Conservation (phyloP, 2,888 invertebrate genomes). For the Pyrochroa serraticornis region DNA sequence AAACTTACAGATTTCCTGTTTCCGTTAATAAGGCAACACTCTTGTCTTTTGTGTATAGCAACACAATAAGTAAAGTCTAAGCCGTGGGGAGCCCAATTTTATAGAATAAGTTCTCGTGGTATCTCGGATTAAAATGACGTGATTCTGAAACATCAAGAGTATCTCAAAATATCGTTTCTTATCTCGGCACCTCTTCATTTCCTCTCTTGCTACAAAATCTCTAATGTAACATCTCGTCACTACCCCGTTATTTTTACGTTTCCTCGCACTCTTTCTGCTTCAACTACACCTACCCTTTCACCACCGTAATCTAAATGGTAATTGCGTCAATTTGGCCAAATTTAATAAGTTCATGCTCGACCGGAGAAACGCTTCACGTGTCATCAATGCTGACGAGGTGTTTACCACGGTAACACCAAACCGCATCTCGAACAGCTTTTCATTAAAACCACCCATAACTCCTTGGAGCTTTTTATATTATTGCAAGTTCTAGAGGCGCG, state of each 20-base stretch:
- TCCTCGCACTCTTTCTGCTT: neutral
- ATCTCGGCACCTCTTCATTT: no score
- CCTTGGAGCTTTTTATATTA: neutral
- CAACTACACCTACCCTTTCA: slow-evolving; percentile 1
- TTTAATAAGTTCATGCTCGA: slow-evolving; percentile 6
- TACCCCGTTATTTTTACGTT: slow-evolving; percentile 5
- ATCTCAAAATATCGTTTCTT: no score
- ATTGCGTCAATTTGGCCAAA: slow-evolving; percentile 15
- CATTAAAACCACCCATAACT: neutral
- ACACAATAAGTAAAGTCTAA: no score
- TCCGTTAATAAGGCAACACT: no score
- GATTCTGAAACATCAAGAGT: no score
- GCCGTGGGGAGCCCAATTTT: no score
- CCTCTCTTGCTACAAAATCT: no score
- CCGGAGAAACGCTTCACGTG: slow-evolving; percentile 6
- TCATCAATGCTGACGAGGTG: slow-evolving; percentile 8
- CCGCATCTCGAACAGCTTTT: neutral
- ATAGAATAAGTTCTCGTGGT: no score
- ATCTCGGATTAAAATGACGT: no score
- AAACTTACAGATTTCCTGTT: no score
- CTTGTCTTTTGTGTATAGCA: no score
- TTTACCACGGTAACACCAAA: slow-evolving; percentile 3
- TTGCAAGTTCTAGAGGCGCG: neutral
- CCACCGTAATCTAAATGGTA: slow-evolving; percentile 10
- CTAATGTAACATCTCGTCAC: neutral